Base-by-base conservation (phyloP, 2,797 vertebrate genomes). In the Dermochelys coriacea region DNA sequence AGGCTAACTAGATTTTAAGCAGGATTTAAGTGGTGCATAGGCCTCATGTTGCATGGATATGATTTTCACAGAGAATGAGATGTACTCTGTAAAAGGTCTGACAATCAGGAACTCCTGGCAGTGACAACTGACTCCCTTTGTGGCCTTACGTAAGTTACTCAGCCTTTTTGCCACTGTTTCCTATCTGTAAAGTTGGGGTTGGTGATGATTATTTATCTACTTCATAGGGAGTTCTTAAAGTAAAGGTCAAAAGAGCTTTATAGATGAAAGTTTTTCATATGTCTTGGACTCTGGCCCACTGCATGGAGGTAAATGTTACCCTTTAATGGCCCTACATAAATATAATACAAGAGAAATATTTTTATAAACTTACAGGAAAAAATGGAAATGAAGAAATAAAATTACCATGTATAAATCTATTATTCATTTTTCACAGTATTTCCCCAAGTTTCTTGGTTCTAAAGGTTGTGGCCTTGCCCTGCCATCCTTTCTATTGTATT, bases 21-120 rank as follows among this genome's bases (percentile, higher is more conserved):
- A 51, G n/a, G 37, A 37, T 29, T 3, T 4, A 81, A 14, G 16
- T 64, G 19, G 6, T 1, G 1, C 1, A 0, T 5, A 21, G 15
- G 57, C 85, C 1, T 5, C 7, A 3, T 21, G 4, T 6, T 50
- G 12, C 0, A 1, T 1, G 23, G 37, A 25, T 14, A 5, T 79
- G 68, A 89, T 29, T 57, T 71, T 19, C 2, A 2, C 21, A 25
- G 57, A 31, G 14, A 85, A 14, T 10, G 59, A 85, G 19, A 84
- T 47, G 2, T 55, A 1, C 3, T 85, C 4, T 82, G 12, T 57
- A 57, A 57, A 0, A 75, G 52, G 5, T 41, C 37, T 91, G 45
- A 59, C 90, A 92, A 86, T 34, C 21, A n/a, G 12, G 23, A 90
- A 27, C 0, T 12, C 37, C 37, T 59, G 6, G 27, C 55, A 59